Conservation (phyloP, 1,140 invertebrate species). For the Apis cerana region DNA sequence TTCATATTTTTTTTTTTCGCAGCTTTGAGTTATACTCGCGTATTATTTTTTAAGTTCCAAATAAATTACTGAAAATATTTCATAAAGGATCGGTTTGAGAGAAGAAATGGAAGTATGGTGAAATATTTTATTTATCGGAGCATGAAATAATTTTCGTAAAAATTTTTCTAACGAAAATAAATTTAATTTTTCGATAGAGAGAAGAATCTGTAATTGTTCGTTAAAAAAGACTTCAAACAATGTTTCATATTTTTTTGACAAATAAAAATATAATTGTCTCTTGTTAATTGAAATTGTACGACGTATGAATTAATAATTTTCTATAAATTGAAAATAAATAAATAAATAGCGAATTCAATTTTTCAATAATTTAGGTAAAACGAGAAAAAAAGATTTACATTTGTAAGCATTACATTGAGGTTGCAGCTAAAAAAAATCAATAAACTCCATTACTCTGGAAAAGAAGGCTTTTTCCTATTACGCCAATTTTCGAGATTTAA, state of each 20-base stretch:
- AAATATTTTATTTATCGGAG: no score
- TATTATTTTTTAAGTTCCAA: background rate
- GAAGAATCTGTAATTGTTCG: no score
- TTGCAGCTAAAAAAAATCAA: background rate
- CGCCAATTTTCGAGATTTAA: background rate
- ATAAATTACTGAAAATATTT: background rate
- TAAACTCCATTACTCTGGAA: background rate
- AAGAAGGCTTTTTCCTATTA: background rate
- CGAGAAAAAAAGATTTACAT: background rate
- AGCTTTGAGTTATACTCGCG: background rate
- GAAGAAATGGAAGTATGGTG: no score
- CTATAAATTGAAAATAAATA: no score
- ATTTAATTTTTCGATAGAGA: no score
- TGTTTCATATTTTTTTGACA: no score
- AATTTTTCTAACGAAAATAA: no score
- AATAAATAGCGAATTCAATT: background rate
- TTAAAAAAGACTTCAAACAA: no score
- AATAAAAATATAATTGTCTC: no score
- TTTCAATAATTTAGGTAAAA: background rate
- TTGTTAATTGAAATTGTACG: no score
- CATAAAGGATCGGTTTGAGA: background rate
- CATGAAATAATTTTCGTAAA: no score
- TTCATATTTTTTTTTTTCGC: background rate
- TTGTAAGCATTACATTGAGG: background rate
- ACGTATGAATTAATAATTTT: no score